phyloP scores from a whole-genome alignment of 2,113 vertebrate species.

The Peucedramus taeniatus region DNA sequence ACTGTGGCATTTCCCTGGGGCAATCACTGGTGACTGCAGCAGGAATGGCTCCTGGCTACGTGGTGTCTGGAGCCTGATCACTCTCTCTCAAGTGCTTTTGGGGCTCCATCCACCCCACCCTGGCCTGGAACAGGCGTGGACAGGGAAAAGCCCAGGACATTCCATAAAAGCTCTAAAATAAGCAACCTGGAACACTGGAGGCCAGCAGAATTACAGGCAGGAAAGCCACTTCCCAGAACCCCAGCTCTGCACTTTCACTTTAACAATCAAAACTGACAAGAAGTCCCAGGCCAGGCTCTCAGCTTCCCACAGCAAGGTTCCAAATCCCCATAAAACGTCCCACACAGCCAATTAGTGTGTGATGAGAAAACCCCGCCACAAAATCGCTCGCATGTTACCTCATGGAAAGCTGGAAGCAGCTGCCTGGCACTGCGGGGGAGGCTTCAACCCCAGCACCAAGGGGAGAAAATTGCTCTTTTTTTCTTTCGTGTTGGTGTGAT shows the following conservation, averaged over 20 bases:
- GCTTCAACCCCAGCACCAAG: not conserved
- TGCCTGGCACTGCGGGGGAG: not conserved
- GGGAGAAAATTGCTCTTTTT: not conserved
- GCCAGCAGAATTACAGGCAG: not conserved
- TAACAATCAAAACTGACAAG: not conserved
- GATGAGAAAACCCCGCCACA: not conserved
- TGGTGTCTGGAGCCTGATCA: not conserved
- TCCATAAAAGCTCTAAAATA: not conserved
- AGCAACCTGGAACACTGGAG: not conserved
- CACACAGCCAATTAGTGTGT: not conserved
- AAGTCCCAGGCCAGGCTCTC: not conserved
- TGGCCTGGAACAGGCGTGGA: rapidly evolving
- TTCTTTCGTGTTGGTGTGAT: not conserved
- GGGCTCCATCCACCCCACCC: not conserved
- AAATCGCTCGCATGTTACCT: not conserved
- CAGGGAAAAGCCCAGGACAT: not conserved
- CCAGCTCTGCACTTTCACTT: not conserved
- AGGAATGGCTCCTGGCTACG: not conserved
- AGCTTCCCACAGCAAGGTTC: not conserved
- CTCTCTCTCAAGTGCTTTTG: not conserved
- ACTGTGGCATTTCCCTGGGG: rapidly evolving
- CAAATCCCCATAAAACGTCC: not conserved
- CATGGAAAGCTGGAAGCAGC: not conserved
- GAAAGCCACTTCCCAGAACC: not conserved
- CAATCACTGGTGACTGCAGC: rapidly evolving